Percentiles rank a stretch among this genome's conserved stretches.
These are phyloP conservation scores for Drosophila paulistorum DNA, from an alignment of 1,140 invertebrate species.

Conservation along the genomic window DNA sequence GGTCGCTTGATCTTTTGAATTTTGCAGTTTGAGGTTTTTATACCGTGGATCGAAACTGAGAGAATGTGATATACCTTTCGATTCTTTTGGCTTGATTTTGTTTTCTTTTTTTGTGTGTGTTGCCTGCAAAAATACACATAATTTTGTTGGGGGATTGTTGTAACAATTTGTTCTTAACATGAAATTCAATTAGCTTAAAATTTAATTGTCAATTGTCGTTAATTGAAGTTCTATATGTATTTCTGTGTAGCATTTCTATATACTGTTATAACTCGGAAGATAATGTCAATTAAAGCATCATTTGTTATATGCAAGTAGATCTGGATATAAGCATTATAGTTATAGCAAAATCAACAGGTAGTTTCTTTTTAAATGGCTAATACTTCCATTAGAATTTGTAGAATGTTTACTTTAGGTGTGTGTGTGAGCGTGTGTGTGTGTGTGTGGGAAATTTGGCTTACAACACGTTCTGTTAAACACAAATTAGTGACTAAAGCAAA, in stretches of 20 bases:
- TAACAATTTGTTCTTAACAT: constrained; percentile 2
- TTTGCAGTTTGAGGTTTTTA: constrained; percentile 48
- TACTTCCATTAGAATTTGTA: too few relatives aligned
- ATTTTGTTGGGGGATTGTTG: neutral
- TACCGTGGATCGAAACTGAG: neutral
- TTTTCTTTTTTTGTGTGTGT: neutral
- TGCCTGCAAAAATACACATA: constrained; percentile 30
- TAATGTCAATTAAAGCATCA: too few relatives aligned
- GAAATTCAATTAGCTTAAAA: neutral
- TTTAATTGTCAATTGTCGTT: neutral
- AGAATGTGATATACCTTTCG: constrained; percentile 13
- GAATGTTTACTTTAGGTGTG: too few relatives aligned
- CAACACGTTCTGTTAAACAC: constrained; percentile 49
- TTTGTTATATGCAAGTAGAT: too few relatives aligned
- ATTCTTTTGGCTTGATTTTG: neutral
- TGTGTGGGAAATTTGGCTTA: constrained; percentile 52
- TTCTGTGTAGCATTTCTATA: too few relatives aligned
- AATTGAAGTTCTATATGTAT: too few relatives aligned
- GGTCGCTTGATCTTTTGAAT: constrained; percentile 32
- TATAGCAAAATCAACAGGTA: too few relatives aligned
- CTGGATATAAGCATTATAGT: too few relatives aligned
- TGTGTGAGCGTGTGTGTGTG: constrained; percentile 15
- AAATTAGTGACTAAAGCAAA: constrained; percentile 65
- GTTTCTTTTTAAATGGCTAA: too few relatives aligned
- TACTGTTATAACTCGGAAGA: too few relatives aligned